Evolutionary conservation across 2,113 vertebrate species (phyloP).

Genomic region (Lasiurus cinereus): DNA sequence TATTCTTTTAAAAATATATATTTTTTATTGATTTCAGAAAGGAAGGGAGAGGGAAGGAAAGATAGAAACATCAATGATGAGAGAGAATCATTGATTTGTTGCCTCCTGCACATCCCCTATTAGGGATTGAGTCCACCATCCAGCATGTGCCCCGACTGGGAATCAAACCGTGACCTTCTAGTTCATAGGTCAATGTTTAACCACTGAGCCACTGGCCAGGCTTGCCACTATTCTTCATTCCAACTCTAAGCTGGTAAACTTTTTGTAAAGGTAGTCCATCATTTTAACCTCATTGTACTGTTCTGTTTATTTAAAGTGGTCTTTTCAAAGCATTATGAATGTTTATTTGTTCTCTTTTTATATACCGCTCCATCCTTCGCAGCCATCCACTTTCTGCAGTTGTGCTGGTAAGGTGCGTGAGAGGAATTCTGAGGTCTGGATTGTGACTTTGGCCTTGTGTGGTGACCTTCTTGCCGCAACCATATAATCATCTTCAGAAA

Average conservation of each 20-base stretch:
- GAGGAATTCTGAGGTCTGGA: constrained; percentile 11
- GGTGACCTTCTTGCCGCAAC: constrained; percentile 60
- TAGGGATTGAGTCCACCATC: too few relatives aligned
- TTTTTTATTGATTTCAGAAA: too few relatives aligned
- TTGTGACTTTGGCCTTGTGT: constrained; percentile 54
- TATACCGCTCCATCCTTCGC: background rate
- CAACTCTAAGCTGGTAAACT: constrained; percentile 53
- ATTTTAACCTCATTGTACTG: background rate
- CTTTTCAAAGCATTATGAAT: constrained; percentile 23
- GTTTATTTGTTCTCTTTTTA: constrained; percentile 13
- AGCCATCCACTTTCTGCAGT: background rate
- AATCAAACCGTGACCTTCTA: too few relatives aligned
- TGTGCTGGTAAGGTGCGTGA: background rate
- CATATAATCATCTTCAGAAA: constrained; percentile 65
- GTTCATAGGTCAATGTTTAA: too few relatives aligned
- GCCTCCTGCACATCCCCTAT: too few relatives aligned
- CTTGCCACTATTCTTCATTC: constrained; percentile 43
- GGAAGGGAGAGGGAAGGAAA: too few relatives aligned
- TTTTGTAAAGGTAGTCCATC: constrained; percentile 24
- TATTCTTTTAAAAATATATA: background rate
- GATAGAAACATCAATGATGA: too few relatives aligned
- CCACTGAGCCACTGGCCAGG: too few relatives aligned
- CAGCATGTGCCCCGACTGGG: too few relatives aligned
- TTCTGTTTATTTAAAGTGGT: background rate
- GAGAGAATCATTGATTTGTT: too few relatives aligned